A percentile compares a stretch with the other conserved stretches of the same genome.
Evolutionary conservation across 2,888 invertebrate species (phyloP).

Genomic region (Drosophila hamatofila): DNA sequence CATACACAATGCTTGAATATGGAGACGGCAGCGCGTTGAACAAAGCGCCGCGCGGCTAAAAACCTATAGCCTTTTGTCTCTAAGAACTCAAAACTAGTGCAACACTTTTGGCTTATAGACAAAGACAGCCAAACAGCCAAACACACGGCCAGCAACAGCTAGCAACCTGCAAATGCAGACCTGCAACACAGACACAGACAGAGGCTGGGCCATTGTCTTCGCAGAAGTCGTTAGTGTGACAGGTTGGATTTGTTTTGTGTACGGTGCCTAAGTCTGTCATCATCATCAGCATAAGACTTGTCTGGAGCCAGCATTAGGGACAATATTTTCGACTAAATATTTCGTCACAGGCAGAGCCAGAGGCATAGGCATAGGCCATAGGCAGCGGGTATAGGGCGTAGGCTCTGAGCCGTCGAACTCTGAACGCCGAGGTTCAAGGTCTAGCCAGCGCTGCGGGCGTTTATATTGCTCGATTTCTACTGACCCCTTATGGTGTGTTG

Average conservation of each 20-base stretch:
- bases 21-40: slow-evolving; percentile 48
- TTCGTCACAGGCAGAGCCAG: slow-evolving; percentile 77
- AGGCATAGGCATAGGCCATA: slow-evolving; percentile 49
- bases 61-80: slow-evolving; percentile 66
- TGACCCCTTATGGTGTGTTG: slow-evolving; percentile 16
- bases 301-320: slow-evolving; percentile 85
- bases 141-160: not conserved
- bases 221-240: slow-evolving; percentile 85
- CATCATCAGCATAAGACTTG: slow-evolving; percentile 82
- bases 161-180: slow-evolving; percentile 22
- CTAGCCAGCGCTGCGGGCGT: slow-evolving; percentile 75
- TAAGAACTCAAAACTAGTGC: slow-evolving; percentile 73
- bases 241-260: slow-evolving; percentile 83
- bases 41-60: slow-evolving; percentile 66
- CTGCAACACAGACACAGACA: slow-evolving; percentile 7
- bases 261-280: slow-evolving; percentile 81
- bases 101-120: slow-evolving; percentile 81
- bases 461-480: slow-evolving; percentile 70
- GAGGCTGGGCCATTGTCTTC: slow-evolving; percentile 74
- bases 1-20: slow-evolving; percentile 23
- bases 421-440: slow-evolving; percentile 47
- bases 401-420: slow-evolving; percentile 15
- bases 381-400: not conserved
- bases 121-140: slow-evolving; percentile 53
- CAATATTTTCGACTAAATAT: slow-evolving; percentile 82